Percentiles rank a stretch among this genome's conserved stretches.
Evolutionary conservation across 53 echinoderm and acorn worm species (phyloP).

Genomic region (Luidia sarsii): DNA sequence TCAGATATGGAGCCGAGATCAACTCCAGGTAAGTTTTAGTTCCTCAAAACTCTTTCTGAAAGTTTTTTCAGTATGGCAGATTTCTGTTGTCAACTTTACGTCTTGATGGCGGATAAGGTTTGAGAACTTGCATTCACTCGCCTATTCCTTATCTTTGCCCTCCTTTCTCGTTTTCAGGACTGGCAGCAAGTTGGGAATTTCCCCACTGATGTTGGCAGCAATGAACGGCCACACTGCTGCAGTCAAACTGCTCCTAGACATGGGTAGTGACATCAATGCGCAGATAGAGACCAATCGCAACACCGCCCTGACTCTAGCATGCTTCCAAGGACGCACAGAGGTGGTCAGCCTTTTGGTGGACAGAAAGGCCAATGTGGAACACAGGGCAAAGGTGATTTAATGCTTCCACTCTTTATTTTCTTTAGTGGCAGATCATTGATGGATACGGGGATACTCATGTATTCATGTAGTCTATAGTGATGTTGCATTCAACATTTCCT

Average conservation of each 20-base stretch:
- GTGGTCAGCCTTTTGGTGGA: constrained; percentile 94
- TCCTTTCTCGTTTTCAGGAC: constrained; percentile 61
- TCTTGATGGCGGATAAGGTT: too few species aligned
- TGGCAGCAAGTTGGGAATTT: constrained; percentile 95
- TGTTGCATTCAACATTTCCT: neutral
- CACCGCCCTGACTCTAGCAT: constrained; percentile 96
- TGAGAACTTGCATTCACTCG: too few species aligned
- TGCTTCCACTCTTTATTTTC: neutral
- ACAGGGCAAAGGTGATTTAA: constrained; percentile 87
- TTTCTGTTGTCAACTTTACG: too few species aligned
- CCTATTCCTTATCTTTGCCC: too few species aligned
- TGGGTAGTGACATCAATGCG: constrained; percentile 98
- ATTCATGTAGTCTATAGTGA: neutral
- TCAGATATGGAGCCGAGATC: constrained; percentile 94
- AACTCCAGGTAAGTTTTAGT: constrained; percentile 78
- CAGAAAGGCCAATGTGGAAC: constrained; percentile 92
- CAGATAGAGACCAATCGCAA: constrained; percentile 99
- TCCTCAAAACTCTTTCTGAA: neutral
- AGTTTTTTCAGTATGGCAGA: neutral
- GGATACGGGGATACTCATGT: neutral
- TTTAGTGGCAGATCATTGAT: neutral
- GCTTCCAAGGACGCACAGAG: constrained; percentile 96
- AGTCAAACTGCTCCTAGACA: constrained; percentile 93
- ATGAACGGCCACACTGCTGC: constrained; percentile 99
- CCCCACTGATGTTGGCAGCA: constrained; percentile 95